A percentile compares a stretch with the other conserved stretches of the same genome.
Conservation (phyloP, 1,140 invertebrate genomes). For the Akabosia matsudoensis region DNA sequence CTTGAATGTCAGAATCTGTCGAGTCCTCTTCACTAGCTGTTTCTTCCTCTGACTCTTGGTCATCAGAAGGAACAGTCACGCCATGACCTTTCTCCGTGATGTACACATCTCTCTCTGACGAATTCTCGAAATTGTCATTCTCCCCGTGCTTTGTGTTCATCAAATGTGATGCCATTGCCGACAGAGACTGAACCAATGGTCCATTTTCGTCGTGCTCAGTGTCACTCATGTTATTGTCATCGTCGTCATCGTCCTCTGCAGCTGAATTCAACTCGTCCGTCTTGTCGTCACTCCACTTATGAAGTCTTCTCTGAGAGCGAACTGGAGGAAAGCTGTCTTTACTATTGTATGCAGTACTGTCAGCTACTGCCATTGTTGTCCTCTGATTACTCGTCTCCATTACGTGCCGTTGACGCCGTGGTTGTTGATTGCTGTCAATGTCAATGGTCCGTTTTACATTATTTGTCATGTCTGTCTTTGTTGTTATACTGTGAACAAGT, state of each 20-base stretch:
- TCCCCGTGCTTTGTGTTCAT: constrained; percentile 27
- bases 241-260: constrained; percentile 10
- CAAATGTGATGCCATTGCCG: constrained; percentile 40
- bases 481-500: constrained; percentile 27
- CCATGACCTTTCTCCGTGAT: constrained; percentile 26
- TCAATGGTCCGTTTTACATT: constrained; percentile 31
- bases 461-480: constrained; percentile 41
- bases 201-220: constrained; percentile 26
- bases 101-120: constrained; percentile 45
- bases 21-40: constrained; percentile 26
- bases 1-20: constrained; percentile 11
- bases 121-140: constrained; percentile 41
- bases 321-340: background rate
- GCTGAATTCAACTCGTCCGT: constrained; percentile 14
- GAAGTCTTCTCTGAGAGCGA: constrained; percentile 6
- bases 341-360: constrained; percentile 17
- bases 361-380: background rate
- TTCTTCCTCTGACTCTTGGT: constrained; percentile 23
- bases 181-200: constrained; percentile 38
- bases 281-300: constrained; percentile 31
- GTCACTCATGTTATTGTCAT: background rate
- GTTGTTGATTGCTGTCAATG: constrained; percentile 26
- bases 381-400: background rate
- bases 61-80: background rate
- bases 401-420: constrained; percentile 26